Percentiles rank a stretch among this genome's conserved stretches.
phyloP scores from a whole-genome alignment of 2,888 invertebrate genomes.

The Seira musarum region DNA sequence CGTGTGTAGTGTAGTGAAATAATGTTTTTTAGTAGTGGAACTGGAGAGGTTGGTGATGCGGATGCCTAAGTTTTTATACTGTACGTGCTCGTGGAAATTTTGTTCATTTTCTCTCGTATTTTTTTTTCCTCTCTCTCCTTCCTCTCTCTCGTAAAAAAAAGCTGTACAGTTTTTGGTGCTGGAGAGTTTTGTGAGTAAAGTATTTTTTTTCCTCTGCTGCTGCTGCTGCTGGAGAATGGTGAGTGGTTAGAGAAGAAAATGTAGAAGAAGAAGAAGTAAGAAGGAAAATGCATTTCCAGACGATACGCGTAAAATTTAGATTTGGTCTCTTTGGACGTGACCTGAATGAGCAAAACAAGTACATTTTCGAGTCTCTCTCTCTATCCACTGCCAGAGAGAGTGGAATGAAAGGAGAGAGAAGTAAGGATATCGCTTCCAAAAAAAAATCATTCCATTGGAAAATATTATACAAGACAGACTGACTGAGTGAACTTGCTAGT shows the following conservation, averaged over 20 bases:
- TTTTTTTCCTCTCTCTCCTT: slow-evolving; percentile 16
- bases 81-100: slow-evolving; percentile 40
- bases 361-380: slow-evolving; percentile 52
- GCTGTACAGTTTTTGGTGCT: neutral
- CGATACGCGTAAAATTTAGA: slow-evolving; percentile 69
- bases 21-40: slow-evolving; percentile 43
- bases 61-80: slow-evolving; percentile 52
- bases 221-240: no score
- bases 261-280: slow-evolving; percentile 56
- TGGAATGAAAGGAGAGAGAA: slow-evolving; percentile 30
- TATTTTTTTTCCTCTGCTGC: no score
- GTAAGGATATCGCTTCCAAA: slow-evolving; percentile 34
- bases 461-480: slow-evolving; percentile 34
- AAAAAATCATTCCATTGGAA: slow-evolving; percentile 18
- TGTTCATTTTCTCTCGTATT: slow-evolving; percentile 37
- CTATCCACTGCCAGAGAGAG: slow-evolving; percentile 33
- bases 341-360: slow-evolving; percentile 64
- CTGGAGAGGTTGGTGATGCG: slow-evolving; percentile 30
- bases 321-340: slow-evolving; percentile 69
- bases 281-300: slow-evolving; percentile 69
- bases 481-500: slow-evolving; percentile 53
- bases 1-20: slow-evolving; percentile 37
- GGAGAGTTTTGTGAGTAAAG: no score
- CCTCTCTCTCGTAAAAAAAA: neutral
- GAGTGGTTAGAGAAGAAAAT: slow-evolving; percentile 26